Evolutionary conservation across 2,888 invertebrate species (phyloP), one percentile per base, ranked within the genome.

Genomic region (Drosophila engyochracea): DNA sequence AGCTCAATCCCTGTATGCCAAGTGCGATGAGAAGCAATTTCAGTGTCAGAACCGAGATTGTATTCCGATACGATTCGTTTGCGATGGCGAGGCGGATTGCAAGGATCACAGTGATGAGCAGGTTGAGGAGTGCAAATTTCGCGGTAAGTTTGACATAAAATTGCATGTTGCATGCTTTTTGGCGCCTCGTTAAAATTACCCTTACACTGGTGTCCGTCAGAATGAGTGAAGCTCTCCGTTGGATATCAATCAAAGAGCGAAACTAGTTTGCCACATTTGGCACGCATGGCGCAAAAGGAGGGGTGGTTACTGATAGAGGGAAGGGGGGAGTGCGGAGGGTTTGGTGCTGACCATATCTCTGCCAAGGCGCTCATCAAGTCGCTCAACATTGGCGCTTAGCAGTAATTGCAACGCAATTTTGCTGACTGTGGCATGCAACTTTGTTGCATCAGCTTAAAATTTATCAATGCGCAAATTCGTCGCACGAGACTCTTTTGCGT

Each of bases 51-150:
- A 96, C 93, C 96, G 96, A 83, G 95, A 95, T 86, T 97, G 97
- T 93, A 96, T 97, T 93, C 96, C 97, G 35, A 94, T 96, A 75
- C 95, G 96, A 73, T 97, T 96, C 95, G 95, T 96, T 74, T 97
- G 97, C 93, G 97, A 97, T 92, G 95, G 96, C 71, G 95, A 96
- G 72, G 95, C 96, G 88, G 97, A 97, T 93, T 97, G 97, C 93
- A 95, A 94, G 58, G 97, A 97, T 94, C 95, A 96, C 91, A 96
- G 97, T n/a, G 97, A 97, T 92, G 97, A 97, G 93, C 94, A 95
- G 91, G 94, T 95, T 52, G 94, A 95, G 76, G 95, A 95, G 93
- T 97, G 97, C 94, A 95, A 95, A 94, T 95, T 96, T 95, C 93
- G 93, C 94, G 93, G 91, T 92, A 74, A 89, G 91, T 91, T 19